Percentiles rank a stretch among this genome's conserved stretches.
These are phyloP conservation scores for Leptarthrus brevirostris DNA, from an alignment of 2,888 invertebrate species.

Conservation along the genomic window DNA sequence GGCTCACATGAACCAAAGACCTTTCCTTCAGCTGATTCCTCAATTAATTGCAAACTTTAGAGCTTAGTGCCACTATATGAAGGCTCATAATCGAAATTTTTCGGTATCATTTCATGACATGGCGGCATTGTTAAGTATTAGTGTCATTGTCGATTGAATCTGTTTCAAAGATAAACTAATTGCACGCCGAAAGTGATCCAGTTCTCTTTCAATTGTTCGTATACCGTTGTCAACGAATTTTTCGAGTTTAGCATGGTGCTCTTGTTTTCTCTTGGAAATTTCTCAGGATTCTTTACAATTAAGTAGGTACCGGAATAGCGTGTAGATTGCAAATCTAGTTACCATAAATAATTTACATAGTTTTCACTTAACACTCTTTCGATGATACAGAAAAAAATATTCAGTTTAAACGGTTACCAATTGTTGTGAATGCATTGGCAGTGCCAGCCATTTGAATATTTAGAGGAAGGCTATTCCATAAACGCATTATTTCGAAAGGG, in stretches of 20 bases:
- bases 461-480: no score
- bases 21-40: neutral
- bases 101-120: conserved; percentile 9
- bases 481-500: no score
- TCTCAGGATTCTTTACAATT: neutral
- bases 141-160: conserved; percentile 34
- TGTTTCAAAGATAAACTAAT: neutral
- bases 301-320: neutral
- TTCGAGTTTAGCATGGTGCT: neutral
- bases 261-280: neutral
- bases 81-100: neutral
- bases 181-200: conserved; percentile 21
- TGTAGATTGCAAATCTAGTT: neutral
- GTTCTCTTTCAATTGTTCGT: conserved; percentile 27
- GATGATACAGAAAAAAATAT: no score
- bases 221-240: conserved; percentile 5
- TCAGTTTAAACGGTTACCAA: no score
- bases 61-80: neutral
- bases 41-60: neutral
- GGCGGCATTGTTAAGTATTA: conserved; percentile 11
- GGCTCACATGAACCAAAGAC: conserved; percentile 6
- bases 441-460: no score
- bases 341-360: no score
- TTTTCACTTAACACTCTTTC: no score
- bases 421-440: no score